phyloP scores from a whole-genome alignment of 2,888 invertebrate species.

The Notodonta dromedarius region DNA sequence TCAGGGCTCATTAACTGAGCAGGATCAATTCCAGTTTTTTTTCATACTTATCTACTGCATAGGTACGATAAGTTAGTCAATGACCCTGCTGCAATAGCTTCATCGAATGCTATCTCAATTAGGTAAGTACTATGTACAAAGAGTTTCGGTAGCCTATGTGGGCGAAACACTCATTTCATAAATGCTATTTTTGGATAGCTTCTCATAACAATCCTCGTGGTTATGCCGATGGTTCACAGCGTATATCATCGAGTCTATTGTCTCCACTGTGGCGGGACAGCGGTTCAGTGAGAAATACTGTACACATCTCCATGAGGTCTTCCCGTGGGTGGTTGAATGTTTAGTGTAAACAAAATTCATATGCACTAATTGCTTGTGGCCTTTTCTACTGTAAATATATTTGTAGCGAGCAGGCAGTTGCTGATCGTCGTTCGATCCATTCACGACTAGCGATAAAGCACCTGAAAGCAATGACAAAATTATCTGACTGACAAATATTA shows the following conservation, averaged over 20 bases:
- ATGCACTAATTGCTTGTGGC: conserved; percentile 81
- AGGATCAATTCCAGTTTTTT: conserved; percentile 7
- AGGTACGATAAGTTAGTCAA: not conserved
- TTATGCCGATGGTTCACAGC: conserved; percentile 80
- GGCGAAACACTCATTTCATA: conserved; percentile 78
- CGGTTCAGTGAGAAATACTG: conserved; percentile 81
- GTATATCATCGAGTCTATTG: conserved; percentile 78
- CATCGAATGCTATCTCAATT: not conserved
- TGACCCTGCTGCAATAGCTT: not conserved
- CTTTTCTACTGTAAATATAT: conserved; percentile 81
- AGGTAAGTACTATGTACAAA: conserved; percentile 39
- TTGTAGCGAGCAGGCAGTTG: conserved; percentile 74
- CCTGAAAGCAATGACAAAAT: conserved; percentile 62
- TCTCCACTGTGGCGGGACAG: conserved; percentile 81
- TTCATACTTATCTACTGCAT: not conserved
- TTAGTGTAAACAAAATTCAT: conserved; percentile 82
- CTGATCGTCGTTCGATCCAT: conserved; percentile 67
- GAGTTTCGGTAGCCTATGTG: conserved; percentile 48
- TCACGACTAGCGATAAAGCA: conserved; percentile 76
- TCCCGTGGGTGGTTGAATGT: conserved; percentile 81
- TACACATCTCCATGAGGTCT: conserved; percentile 81
- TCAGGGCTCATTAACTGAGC: conserved; percentile 17
- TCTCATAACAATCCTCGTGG: conserved; percentile 78
- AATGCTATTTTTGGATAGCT: conserved; percentile 74
- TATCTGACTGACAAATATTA: not conserved